These are phyloP conservation scores for Eira barbara DNA, from an alignment of 2,113 vertebrate genomes.

Conservation along the genomic window DNA sequence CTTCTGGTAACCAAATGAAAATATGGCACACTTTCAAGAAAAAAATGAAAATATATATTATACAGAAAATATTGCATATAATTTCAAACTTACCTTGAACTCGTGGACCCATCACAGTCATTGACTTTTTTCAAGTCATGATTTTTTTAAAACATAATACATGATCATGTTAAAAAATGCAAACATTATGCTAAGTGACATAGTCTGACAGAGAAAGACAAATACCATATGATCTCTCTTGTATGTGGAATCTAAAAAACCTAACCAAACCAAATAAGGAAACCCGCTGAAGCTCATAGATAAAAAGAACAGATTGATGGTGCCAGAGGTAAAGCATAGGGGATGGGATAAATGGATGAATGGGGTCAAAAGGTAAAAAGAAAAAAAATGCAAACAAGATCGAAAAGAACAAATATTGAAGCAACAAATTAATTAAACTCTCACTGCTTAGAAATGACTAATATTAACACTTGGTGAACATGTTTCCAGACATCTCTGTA, in stretches of 20 bases:
- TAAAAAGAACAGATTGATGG: neutral
- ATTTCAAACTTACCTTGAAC: neutral
- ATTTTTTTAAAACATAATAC: neutral
- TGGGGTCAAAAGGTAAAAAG: neutral
- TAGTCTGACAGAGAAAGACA: neutral
- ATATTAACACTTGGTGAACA: neutral
- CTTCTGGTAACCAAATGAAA: neutral
- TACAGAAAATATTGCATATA: neutral
- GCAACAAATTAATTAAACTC: neutral
- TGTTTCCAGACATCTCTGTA: neutral
- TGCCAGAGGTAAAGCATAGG: neutral
- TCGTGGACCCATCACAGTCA: neutral
- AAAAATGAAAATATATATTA: neutral
- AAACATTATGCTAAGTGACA: neutral
- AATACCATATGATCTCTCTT: neutral
- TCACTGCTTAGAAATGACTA: neutral
- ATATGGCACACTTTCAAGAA: neutral
- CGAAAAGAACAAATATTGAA: constrained; percentile 21
- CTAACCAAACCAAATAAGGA: neutral
- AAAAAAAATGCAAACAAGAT: constrained; percentile 17
- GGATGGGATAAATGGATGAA: neutral
- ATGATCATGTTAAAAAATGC: neutral
- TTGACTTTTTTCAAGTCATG: neutral
- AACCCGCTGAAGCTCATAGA: neutral
- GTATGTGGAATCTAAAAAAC: neutral